These are phyloP conservation scores for Phrynocephalus forsythii DNA, from an alignment of 2,797 vertebrate species.

Conservation along the genomic window DNA sequence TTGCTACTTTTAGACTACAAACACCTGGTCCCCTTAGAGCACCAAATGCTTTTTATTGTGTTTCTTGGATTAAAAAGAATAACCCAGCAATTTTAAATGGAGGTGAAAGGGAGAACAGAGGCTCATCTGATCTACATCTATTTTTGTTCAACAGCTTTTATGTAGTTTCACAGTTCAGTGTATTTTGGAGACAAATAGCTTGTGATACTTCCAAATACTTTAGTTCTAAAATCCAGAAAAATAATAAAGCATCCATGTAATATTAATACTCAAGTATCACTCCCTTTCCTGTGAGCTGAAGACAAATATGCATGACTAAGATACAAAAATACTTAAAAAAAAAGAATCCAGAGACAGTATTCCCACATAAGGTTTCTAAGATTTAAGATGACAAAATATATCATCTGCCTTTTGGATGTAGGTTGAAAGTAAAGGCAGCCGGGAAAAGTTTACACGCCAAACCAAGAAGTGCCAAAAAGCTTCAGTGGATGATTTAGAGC, in stretches of 20 bases:
- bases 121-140: slow-evolving; percentile 9
- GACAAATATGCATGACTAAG: slow-evolving; percentile 22
- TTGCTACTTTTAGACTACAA: slow-evolving; percentile 10
- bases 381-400: slow-evolving; percentile 39
- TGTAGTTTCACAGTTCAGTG: slow-evolving; percentile 32
- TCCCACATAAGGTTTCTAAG: slow-evolving; percentile 16
- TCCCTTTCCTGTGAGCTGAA: slow-evolving; percentile 34
- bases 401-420: slow-evolving; percentile 23
- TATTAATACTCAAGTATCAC: neutral
- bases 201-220: slow-evolving; percentile 1
- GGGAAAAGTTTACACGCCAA: slow-evolving; percentile 17
- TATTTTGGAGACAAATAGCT: slow-evolving; percentile 25
- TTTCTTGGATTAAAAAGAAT: slow-evolving; percentile 21
- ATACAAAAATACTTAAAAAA: slow-evolving; percentile 35
- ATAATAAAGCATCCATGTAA: slow-evolving; percentile 13
- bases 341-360: slow-evolving; percentile 8
- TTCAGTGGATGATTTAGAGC: slow-evolving; percentile 2
- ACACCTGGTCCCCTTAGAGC: slow-evolving; percentile 15
- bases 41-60: slow-evolving; percentile 13
- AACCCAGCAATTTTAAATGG: neutral
- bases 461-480: slow-evolving; percentile 1
- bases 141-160: slow-evolving; percentile 2
- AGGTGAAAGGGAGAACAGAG: neutral
- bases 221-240: slow-evolving; percentile 34
- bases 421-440: slow-evolving; percentile 11